These are phyloP conservation scores for Tinea pellionella DNA, from an alignment of 2,888 invertebrate genomes.

Conservation along the genomic window DNA sequence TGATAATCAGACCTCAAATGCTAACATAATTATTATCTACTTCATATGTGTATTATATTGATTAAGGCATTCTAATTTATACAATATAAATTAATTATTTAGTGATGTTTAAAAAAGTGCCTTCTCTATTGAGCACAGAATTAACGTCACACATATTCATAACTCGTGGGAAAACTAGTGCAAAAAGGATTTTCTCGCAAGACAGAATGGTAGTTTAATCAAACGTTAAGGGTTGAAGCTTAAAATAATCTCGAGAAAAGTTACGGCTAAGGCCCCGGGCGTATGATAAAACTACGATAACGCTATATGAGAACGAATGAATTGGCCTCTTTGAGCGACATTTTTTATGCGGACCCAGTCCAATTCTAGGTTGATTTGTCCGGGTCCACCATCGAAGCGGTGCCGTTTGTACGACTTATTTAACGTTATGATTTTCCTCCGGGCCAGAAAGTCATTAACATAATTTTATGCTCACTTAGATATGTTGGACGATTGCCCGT, in stretches of 20 bases:
- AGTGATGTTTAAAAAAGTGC: not conserved
- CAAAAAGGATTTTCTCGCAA: conserved; percentile 13
- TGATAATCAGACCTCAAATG: not conserved
- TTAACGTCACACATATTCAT: not conserved
- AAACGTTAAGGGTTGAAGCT: conserved; percentile 57
- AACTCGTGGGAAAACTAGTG: not conserved
- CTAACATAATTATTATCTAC: not conserved
- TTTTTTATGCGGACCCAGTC: conserved; percentile 35
- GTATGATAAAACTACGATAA: conserved; percentile 63
- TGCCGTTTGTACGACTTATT: conserved; percentile 25
- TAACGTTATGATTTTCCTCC: conserved; percentile 43
- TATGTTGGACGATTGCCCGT: conserved; percentile 47
- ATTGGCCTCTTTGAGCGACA: conserved; percentile 55
- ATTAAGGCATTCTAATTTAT: too few species aligned
- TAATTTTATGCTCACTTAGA: conserved; percentile 54
- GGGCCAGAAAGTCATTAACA: conserved; percentile 50
- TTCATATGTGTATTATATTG: too few species aligned
- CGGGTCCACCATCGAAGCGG: not conserved
- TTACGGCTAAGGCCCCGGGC: conserved; percentile 41
- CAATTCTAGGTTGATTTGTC: conserved; percentile 1
- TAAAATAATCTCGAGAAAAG: conserved; percentile 58
- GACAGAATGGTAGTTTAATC: conserved; percentile 44
- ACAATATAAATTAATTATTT: too few species aligned
- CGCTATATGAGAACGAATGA: conserved; percentile 59
- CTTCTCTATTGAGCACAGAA: not conserved